Conservation (phyloP, 2,888 invertebrate species). For the Strigamia transsilvanica region DNA sequence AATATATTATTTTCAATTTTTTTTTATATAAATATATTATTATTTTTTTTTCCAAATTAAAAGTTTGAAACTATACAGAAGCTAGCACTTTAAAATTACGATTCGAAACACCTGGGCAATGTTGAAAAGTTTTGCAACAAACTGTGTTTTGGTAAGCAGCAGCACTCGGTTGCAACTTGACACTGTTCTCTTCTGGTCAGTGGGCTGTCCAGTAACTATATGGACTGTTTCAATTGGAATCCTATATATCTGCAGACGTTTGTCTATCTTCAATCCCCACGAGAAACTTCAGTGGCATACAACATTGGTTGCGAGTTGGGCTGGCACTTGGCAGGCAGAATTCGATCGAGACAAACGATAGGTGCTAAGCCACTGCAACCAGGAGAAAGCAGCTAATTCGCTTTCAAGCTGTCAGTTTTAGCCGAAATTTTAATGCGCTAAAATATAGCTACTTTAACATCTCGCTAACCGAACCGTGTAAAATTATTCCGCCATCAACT, state of each 20-base stretch:
- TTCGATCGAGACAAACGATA: slow-evolving; percentile 12
- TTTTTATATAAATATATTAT: not conserved
- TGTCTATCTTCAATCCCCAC: slow-evolving; percentile 30
- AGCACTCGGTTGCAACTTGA: slow-evolving; percentile 25
- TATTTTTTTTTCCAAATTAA: not conserved
- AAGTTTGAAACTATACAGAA: not conserved
- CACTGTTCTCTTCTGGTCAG: slow-evolving; percentile 25
- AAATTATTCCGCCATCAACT: not conserved
- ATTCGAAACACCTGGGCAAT: slow-evolving; percentile 13
- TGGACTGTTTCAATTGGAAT: slow-evolving; percentile 26
- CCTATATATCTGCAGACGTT: slow-evolving; percentile 30
- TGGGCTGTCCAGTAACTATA: slow-evolving; percentile 16
- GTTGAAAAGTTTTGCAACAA: slow-evolving; percentile 15
- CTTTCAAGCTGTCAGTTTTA: slow-evolving; percentile 15
- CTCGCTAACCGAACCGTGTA: not conserved
- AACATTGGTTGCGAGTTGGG: not conserved
- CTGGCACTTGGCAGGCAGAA: not conserved
- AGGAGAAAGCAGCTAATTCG: slow-evolving; percentile 4
- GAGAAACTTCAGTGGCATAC: slow-evolving; percentile 30
- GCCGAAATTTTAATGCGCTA: slow-evolving; percentile 11
- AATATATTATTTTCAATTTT: too few species aligned
- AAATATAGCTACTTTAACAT: slow-evolving; percentile 2
- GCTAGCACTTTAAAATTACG: not conserved
- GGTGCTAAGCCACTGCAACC: slow-evolving; percentile 30
- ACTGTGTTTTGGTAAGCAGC: not conserved